Percentiles rank a stretch among this genome's conserved stretches.
Conservation (phyloP, 1,140 invertebrate species). For the Drosophila serrata region DNA sequence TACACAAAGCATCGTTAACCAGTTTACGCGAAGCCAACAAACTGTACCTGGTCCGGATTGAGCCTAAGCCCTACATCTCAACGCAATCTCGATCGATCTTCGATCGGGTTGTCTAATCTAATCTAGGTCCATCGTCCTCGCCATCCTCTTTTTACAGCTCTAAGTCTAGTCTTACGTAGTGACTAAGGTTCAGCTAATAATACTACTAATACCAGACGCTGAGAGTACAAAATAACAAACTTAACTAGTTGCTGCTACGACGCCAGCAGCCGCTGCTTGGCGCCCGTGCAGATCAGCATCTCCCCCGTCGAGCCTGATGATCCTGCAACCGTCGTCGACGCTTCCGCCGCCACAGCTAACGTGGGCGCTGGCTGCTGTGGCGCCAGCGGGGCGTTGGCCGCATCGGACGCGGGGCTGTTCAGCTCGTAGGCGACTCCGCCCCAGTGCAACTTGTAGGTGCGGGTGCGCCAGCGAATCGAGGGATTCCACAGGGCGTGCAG, state of each 20-base stretch:
- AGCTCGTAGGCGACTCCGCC: slow-evolving; percentile 95
- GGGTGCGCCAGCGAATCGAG: slow-evolving; percentile 95
- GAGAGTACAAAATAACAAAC: slow-evolving; percentile 73
- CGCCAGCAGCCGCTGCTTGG: slow-evolving; percentile 65
- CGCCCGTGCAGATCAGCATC: slow-evolving; percentile 34
- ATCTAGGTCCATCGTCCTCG: slow-evolving; percentile 22
- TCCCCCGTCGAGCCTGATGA: slow-evolving; percentile 21
- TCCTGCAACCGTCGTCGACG: neutral
- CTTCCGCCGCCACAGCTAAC: slow-evolving; percentile 39
- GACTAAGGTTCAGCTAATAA: slow-evolving; percentile 72
- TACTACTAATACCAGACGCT: slow-evolving; percentile 62
- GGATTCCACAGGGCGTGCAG: slow-evolving; percentile 93
- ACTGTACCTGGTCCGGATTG: slow-evolving; percentile 30
- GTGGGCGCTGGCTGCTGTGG: slow-evolving; percentile 35
- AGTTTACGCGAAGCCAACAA: slow-evolving; percentile 46
- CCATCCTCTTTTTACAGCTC: slow-evolving; percentile 41
- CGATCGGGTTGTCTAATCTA: slow-evolving; percentile 34
- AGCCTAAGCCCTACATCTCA: neutral
- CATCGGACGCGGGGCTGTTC: slow-evolving; percentile 29
- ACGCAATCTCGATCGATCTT: slow-evolving; percentile 13
- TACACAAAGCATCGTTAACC: slow-evolving; percentile 44
- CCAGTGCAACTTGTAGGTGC: slow-evolving; percentile 96
- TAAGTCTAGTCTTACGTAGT: slow-evolving; percentile 62
- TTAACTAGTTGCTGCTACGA: slow-evolving; percentile 77
- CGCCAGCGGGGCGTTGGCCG: slow-evolving; percentile 24